phyloP scores from a whole-genome alignment of 2,797 vertebrate species.

The Danio tinwini region DNA sequence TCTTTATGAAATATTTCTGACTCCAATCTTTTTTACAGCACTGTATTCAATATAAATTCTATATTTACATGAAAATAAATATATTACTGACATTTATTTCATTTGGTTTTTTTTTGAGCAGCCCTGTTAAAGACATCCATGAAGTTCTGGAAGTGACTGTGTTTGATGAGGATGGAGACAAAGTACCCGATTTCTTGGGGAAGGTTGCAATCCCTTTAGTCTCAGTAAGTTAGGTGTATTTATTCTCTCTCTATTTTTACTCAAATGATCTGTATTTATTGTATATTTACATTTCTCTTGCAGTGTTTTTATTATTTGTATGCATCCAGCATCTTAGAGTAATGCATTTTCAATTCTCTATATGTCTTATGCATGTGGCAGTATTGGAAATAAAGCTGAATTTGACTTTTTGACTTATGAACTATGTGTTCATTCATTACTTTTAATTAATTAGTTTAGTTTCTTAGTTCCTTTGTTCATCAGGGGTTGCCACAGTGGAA shows the following conservation, averaged over 20 bases:
- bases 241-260: background rate
- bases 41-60: background rate
- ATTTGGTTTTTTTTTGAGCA: slow-evolving; percentile 64
- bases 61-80: background rate
- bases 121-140: slow-evolving; percentile 94
- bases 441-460: too few relatives aligned
- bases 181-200: slow-evolving; percentile 95
- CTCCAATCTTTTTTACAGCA: background rate
- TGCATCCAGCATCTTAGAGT: too few relatives aligned
- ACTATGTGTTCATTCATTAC: too few relatives aligned
- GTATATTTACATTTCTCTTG: background rate
- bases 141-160: slow-evolving; percentile 92
- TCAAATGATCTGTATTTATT: background rate
- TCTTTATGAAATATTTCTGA: background rate
- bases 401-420: too few relatives aligned
- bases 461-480: too few relatives aligned
- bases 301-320: too few relatives aligned
- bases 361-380: too few relatives aligned
- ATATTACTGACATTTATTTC: background rate
- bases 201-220: slow-evolving; percentile 94
- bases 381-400: too few relatives aligned
- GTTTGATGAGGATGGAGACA: slow-evolving; percentile 98
- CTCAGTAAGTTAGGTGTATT: slow-evolving; percentile 79
- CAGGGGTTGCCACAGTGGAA: too few relatives aligned
- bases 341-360: too few relatives aligned